phyloP scores from a whole-genome alignment of 1,140 invertebrate species.

The Heliconius congener region DNA sequence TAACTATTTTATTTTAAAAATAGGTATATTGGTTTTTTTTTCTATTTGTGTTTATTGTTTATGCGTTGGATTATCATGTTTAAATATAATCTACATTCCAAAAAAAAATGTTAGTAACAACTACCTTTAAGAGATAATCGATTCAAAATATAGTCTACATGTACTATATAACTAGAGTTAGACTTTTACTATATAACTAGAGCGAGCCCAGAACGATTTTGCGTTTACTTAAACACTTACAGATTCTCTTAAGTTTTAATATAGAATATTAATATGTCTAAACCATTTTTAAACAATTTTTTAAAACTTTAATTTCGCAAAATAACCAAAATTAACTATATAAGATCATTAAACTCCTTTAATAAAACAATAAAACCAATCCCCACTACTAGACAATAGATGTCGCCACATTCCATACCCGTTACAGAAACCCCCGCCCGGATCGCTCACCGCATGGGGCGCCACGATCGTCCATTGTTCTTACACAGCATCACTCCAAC shows the following conservation, averaged over 20 bases:
- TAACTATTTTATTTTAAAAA: slow-evolving; percentile 49
- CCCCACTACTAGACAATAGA: slow-evolving; percentile 68
- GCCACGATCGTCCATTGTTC: slow-evolving; percentile 78
- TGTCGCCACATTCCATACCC: slow-evolving; percentile 54
- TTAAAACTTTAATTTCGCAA: background rate
- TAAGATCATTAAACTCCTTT: background rate
- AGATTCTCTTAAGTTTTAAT: too few species aligned
- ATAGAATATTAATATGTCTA: too few species aligned
- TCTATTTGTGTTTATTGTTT: background rate
- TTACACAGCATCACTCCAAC: slow-evolving; percentile 60
- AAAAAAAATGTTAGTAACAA: too few species aligned
- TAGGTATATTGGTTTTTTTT: background rate
- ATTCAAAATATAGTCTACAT: too few species aligned
- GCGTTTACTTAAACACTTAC: too few species aligned
- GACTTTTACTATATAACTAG: too few species aligned
- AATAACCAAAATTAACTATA: background rate
- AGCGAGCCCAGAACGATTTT: too few species aligned
- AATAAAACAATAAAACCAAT: slow-evolving; percentile 38
- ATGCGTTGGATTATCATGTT: too few species aligned
- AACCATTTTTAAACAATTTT: too few species aligned
- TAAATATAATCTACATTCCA: too few species aligned
- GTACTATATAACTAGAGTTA: too few species aligned
- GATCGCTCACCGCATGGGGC: slow-evolving; percentile 71
- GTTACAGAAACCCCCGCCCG: slow-evolving; percentile 29
- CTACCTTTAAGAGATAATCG: too few species aligned